Percentiles rank a stretch among this genome's conserved stretches.
These are phyloP conservation scores for Drosophila orosa DNA, from an alignment of 1,140 invertebrate species.

Conservation along the genomic window DNA sequence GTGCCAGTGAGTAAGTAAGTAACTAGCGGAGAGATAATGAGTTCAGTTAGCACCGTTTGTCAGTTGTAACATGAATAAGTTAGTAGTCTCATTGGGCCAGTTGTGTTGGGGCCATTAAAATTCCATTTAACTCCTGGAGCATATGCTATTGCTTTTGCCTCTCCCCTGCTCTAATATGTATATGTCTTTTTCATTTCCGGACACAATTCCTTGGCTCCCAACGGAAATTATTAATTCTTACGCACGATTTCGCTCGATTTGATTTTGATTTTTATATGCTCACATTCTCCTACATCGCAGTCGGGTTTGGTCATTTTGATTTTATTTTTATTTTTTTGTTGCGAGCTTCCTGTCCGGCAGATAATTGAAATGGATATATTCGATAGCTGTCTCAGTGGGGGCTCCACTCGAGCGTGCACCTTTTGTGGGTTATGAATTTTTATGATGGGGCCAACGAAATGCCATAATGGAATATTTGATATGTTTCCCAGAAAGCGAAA, in stretches of 20 bases:
- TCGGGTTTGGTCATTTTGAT: slow-evolving; percentile 28
- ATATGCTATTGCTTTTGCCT: background rate
- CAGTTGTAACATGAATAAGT: slow-evolving; percentile 10
- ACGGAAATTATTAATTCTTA: slow-evolving; percentile 80
- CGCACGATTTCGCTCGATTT: slow-evolving; percentile 77
- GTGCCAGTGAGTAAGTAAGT: slow-evolving; percentile 10
- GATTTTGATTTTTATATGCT: slow-evolving; percentile 75
- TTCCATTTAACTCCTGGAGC: slow-evolving; percentile 4
- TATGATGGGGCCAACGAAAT: slow-evolving; percentile 52
- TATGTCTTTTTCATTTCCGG: slow-evolving; percentile 44
- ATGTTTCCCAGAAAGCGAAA: background rate
- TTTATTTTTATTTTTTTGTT: slow-evolving; percentile 5
- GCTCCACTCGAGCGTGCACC: slow-evolving; percentile 45
- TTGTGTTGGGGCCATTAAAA: slow-evolving; percentile 19
- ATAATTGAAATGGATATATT: slow-evolving; percentile 71
- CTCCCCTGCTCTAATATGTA: background rate
- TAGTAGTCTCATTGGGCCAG: background rate
- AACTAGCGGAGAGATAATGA: slow-evolving; percentile 13
- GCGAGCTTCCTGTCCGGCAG: slow-evolving; percentile 24
- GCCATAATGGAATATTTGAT: slow-evolving; percentile 66
- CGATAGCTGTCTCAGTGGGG: slow-evolving; percentile 18
- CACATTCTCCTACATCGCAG: slow-evolving; percentile 31
- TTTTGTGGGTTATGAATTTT: slow-evolving; percentile 72
- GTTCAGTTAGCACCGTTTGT: slow-evolving; percentile 1
- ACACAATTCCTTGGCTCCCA: slow-evolving; percentile 8